These are phyloP conservation scores for Pristiophorus japonicus DNA, from an alignment of 2,113 vertebrate species.

Conservation along the genomic window DNA sequence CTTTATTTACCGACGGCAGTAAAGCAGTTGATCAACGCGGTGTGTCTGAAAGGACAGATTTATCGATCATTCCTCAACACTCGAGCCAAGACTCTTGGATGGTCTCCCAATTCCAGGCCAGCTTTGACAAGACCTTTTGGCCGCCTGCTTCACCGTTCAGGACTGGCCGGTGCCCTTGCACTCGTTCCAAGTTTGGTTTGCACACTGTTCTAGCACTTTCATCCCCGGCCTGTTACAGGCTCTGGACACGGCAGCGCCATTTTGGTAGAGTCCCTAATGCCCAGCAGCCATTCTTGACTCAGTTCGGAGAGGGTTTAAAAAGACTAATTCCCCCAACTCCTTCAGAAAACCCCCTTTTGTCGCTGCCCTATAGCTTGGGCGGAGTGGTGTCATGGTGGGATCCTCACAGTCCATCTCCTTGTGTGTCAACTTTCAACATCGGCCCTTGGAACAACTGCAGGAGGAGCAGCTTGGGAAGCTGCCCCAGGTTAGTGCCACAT, in stretches of 20 bases:
- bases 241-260: conserved; percentile 61
- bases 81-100: not conserved
- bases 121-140: not conserved
- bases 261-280: conserved; percentile 53
- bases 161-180: not conserved
- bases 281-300: conserved; percentile 58
- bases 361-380: conserved; percentile 58
- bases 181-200: conserved; percentile 56
- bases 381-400: conserved; percentile 61
- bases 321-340: conserved; percentile 48
- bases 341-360: conserved; percentile 49
- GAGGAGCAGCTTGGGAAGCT: conserved; percentile 36
- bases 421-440: conserved; percentile 47
- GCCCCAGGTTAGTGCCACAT: conserved; percentile 41
- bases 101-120: not conserved
- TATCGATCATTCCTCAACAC: not conserved
- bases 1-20: not conserved
- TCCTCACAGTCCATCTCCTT: conserved; percentile 54
- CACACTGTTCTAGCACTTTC: conserved; percentile 67
- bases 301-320: conserved; percentile 58
- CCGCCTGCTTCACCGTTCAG: too few species aligned
- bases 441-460: conserved; percentile 51
- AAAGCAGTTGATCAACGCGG: not conserved
- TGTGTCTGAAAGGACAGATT: not conserved
- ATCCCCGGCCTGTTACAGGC: conserved; percentile 65